These are phyloP conservation scores for Macrostomum cliftonense DNA, from an alignment of 2,888 invertebrate species.

Conservation along the genomic window DNA sequence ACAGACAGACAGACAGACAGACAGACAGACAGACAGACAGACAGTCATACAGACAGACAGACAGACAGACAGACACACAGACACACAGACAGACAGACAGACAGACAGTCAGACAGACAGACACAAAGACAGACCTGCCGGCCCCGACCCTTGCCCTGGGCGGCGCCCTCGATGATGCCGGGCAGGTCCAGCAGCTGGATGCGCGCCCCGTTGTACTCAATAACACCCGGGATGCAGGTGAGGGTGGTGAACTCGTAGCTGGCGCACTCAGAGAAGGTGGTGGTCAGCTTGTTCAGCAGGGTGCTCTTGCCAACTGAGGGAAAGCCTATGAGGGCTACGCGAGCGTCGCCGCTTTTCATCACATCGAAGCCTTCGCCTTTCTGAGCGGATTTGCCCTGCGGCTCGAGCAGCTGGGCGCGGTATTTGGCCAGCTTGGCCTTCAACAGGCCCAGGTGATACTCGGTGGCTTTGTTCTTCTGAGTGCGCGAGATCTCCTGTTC, in stretches of 20 bases:
- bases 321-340: constrained; percentile 90
- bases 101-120: background rate
- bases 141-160: constrained; percentile 71
- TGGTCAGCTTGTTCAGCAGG: constrained; percentile 73
- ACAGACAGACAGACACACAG: background rate
- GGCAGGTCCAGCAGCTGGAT: constrained; percentile 93
- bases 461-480: constrained; percentile 99
- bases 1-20: background rate
- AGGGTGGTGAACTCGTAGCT: constrained; percentile 95
- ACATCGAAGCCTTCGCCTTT: constrained; percentile 77
- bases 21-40: background rate
- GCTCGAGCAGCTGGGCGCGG: constrained; percentile 66
- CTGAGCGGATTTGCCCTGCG: constrained; percentile 55
- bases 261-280: constrained; percentile 87
- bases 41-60: background rate
- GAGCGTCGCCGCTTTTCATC: constrained; percentile 91
- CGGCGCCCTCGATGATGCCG: constrained; percentile 97
- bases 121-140: constrained; percentile 43
- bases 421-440: constrained; percentile 52
- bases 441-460: constrained; percentile 87
- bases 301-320: constrained; percentile 98
- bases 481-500: constrained; percentile 93
- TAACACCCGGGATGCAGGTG: constrained; percentile 96
- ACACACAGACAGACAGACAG: background rate
- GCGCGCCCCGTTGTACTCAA: constrained; percentile 91